Evolutionary conservation across 2,888 invertebrate species (phyloP).

Genomic region (Heliconius aoede): DNA sequence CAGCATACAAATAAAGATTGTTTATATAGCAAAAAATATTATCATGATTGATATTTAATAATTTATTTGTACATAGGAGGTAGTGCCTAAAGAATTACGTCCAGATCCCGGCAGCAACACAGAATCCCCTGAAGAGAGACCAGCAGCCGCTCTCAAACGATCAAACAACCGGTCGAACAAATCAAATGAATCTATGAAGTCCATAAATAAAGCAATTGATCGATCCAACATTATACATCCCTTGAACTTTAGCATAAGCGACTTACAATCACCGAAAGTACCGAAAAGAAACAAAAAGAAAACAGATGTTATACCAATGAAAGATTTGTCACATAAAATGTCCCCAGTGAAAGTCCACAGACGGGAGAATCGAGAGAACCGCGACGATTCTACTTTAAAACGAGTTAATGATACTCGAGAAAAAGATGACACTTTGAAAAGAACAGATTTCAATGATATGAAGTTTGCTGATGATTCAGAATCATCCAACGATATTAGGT

Average conservation of each 20-base stretch:
- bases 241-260: conserved; percentile 78
- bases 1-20: background rate
- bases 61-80: conserved; percentile 65
- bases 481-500: conserved; percentile 78
- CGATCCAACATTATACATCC: conserved; percentile 78
- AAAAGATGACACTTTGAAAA: conserved; percentile 83
- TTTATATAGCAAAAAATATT: background rate
- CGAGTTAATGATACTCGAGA: conserved; percentile 87
- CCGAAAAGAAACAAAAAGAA: conserved; percentile 67
- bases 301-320: conserved; percentile 73
- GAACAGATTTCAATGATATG: conserved; percentile 85
- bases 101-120: conserved; percentile 87
- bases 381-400: conserved; percentile 76
- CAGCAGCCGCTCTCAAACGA: conserved; percentile 73
- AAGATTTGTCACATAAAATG: conserved; percentile 68
- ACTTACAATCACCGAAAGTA: conserved; percentile 74
- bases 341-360: conserved; percentile 73
- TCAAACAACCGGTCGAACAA: conserved; percentile 62
- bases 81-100: conserved; percentile 74
- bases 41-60: background rate
- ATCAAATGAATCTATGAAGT: conserved; percentile 72
- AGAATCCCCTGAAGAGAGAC: conserved; percentile 85
- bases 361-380: conserved; percentile 62
- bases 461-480: conserved; percentile 89
- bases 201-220: conserved; percentile 67